These are phyloP conservation scores for Lucilia cuprina DNA, from an alignment of 1,140 invertebrate genomes.

Conservation along the genomic window DNA sequence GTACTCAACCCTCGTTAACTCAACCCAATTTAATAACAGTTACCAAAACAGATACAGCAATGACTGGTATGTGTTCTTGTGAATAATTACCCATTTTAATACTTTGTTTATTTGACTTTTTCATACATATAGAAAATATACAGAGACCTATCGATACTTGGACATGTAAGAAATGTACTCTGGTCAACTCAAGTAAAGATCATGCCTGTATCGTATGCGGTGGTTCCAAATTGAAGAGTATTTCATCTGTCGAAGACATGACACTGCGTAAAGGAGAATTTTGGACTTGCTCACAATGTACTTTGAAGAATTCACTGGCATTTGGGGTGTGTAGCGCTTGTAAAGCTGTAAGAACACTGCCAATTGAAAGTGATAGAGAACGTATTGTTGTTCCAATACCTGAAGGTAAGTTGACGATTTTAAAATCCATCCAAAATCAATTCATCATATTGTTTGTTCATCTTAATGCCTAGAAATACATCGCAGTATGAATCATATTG, in stretches of 20 bases:
- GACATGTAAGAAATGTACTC: slow-evolving; percentile 87
- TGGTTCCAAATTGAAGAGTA: slow-evolving; percentile 76
- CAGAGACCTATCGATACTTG: slow-evolving; percentile 66
- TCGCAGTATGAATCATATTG: slow-evolving; percentile 4
- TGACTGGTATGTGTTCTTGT: slow-evolving; percentile 10
- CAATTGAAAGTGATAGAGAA: slow-evolving; percentile 39
- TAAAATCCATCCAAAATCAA: background rate
- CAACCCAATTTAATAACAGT: slow-evolving; percentile 75
- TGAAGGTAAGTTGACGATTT: slow-evolving; percentile 26
- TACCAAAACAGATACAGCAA: slow-evolving; percentile 65
- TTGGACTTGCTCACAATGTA: slow-evolving; percentile 81
- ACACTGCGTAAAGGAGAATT: slow-evolving; percentile 77
- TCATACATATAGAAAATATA: slow-evolving; percentile 3
- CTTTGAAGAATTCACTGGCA: slow-evolving; percentile 81
- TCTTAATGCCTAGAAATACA: slow-evolving; percentile 17
- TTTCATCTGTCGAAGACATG: slow-evolving; percentile 71
- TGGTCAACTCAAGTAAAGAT: slow-evolving; percentile 75
- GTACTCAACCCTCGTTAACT: slow-evolving; percentile 70
- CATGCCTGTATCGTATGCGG: slow-evolving; percentile 83
- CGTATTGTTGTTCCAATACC: slow-evolving; percentile 16
- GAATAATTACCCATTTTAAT: too few species aligned
- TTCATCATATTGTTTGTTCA: background rate
- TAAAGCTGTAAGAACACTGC: slow-evolving; percentile 64
- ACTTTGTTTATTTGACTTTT: background rate
- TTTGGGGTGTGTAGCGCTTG: slow-evolving; percentile 79